A percentile compares a stretch with the other conserved stretches of the same genome.
These are phyloP conservation scores for Garra rufa DNA, from an alignment of 2,113 vertebrate species.

Conservation along the genomic window DNA sequence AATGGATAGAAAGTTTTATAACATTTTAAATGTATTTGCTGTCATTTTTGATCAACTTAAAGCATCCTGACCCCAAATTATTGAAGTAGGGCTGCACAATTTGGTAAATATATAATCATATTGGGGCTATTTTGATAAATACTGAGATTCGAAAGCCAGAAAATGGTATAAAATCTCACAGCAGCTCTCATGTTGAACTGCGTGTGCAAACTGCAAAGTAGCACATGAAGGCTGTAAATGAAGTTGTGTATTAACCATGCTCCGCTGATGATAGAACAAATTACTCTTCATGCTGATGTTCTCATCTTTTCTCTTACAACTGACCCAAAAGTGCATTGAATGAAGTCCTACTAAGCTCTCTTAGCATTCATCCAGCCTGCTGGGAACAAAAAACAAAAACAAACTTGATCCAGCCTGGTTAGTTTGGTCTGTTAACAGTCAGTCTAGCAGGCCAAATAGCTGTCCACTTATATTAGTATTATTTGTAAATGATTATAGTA, in stretches of 20 bases:
- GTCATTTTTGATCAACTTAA: not conserved
- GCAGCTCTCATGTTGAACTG: not conserved
- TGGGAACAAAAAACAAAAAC: not conserved
- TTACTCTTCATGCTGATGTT: constrained; percentile 1
- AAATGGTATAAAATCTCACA: not conserved
- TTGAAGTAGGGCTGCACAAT: not conserved
- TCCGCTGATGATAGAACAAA: constrained; percentile 6
- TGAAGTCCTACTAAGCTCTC: not conserved
- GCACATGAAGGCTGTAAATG: not conserved
- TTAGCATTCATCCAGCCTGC: not conserved
- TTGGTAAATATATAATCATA: not conserved
- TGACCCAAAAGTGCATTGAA: not conserved
- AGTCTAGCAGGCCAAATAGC: not conserved
- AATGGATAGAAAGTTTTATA: not conserved
- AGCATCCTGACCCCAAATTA: not conserved
- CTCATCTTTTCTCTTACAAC: not conserved
- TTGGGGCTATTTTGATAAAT: not conserved
- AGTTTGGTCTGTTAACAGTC: not conserved
- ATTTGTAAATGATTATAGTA: not conserved
- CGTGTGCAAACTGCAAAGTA: not conserved
- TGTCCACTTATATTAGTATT: not conserved
- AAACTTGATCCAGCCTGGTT: not conserved
- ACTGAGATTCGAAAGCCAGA: not conserved
- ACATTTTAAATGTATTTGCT: not conserved
- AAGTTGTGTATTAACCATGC: constrained; percentile 11